phyloP scores from a whole-genome alignment of 2,113 vertebrate species.

The Bubo bubo region DNA sequence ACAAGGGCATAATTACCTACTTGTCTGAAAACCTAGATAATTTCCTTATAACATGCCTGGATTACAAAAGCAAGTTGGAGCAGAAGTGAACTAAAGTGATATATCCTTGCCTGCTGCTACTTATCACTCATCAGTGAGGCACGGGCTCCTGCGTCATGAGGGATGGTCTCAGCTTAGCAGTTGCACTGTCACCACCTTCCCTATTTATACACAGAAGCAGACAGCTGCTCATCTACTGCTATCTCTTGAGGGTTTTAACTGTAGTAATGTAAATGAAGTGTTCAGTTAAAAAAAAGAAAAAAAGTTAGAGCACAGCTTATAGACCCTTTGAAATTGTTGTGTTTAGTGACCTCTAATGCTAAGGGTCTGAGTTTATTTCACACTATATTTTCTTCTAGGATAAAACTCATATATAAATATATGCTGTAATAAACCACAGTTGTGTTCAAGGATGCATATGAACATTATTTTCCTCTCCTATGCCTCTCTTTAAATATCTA shows the following conservation, averaged over 20 bases:
- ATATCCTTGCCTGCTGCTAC: neutral
- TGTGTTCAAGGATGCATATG: neutral
- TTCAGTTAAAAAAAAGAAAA: neutral
- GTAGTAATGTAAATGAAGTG: neutral
- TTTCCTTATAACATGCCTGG: neutral
- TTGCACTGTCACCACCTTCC: neutral
- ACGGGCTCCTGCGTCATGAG: neutral
- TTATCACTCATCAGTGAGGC: neutral
- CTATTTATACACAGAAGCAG: neutral
- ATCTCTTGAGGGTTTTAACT: neutral
- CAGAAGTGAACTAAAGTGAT: neutral
- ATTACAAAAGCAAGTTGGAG: neutral
- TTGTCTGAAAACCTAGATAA: neutral
- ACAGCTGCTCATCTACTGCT: neutral
- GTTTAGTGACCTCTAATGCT: slow-evolving; percentile 32
- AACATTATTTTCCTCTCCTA: neutral
- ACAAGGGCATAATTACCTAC: neutral
- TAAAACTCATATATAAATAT: neutral
- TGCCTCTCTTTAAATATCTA: neutral
- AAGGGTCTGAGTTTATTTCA: neutral
- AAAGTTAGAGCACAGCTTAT: neutral
- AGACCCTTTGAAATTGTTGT: neutral
- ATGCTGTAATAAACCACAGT: neutral
- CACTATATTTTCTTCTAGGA: neutral
- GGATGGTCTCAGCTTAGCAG: neutral